These are phyloP conservation scores for Sebastes aleutianus DNA, from an alignment of 2,797 vertebrate species.

Conservation along the genomic window DNA sequence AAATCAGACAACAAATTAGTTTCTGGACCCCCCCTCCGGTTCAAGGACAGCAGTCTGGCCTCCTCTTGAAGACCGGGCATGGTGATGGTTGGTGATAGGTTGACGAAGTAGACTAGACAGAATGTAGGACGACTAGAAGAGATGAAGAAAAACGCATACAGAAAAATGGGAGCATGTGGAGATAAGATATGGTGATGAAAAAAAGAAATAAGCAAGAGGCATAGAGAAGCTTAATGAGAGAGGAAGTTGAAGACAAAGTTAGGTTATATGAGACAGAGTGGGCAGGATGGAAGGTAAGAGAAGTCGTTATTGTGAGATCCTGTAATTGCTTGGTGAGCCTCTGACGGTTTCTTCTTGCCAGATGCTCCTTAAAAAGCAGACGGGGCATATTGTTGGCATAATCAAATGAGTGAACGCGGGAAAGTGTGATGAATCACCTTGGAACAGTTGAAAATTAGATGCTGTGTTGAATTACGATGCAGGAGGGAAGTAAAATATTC, in stretches of 20 bases:
- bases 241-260: not conserved
- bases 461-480: constrained; percentile 35
- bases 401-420: constrained; percentile 36
- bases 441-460: constrained; percentile 46
- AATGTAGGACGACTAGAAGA: not conserved
- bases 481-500: constrained; percentile 22
- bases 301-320: constrained; percentile 3
- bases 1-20: constrained; percentile 78
- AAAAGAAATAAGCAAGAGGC: not conserved
- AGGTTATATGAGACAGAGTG: not conserved
- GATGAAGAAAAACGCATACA: not conserved
- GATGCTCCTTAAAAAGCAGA: constrained; percentile 26
- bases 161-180: not conserved
- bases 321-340: constrained; percentile 35
- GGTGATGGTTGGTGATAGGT: not conserved
- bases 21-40: constrained; percentile 66
- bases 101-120: constrained; percentile 10
- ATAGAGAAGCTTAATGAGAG: not conserved
- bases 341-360: constrained; percentile 12
- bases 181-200: not conserved
- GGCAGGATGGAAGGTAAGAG: not conserved
- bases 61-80: constrained; percentile 17
- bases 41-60: constrained; percentile 69
- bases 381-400: constrained; percentile 25
- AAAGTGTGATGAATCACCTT: constrained; percentile 50